phyloP scores from a whole-genome alignment of 2,888 invertebrate genomes.

The Athalia rosae region DNA sequence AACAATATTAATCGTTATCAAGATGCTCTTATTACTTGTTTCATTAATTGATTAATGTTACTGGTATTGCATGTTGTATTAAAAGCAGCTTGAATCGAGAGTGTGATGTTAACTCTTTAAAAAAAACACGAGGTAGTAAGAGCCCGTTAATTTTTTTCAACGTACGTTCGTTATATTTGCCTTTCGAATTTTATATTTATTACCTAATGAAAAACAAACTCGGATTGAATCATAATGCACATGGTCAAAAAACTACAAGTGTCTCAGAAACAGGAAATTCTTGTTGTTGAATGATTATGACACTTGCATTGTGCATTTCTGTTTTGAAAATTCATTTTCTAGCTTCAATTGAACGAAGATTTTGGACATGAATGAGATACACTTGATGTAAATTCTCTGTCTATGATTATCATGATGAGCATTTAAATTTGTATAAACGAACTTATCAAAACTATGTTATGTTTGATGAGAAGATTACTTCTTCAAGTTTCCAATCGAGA shows the following conservation, averaged over 20 bases:
- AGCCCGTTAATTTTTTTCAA: constrained; percentile 13
- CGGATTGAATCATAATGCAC: background rate
- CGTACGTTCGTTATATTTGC: background rate
- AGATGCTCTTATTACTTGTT: constrained; percentile 1
- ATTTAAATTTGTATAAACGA: constrained; percentile 29
- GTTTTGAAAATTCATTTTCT: background rate
- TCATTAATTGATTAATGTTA: background rate
- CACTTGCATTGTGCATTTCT: background rate
- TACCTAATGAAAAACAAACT: background rate
- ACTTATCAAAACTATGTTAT: constrained; percentile 11
- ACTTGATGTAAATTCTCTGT: background rate
- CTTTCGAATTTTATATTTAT: constrained; percentile 1
- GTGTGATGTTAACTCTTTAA: background rate
- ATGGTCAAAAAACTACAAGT: background rate
- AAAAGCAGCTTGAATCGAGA: constrained; percentile 18
- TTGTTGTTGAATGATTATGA: background rate
- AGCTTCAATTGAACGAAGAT: background rate
- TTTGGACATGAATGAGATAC: too few species aligned
- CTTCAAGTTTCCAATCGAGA: constrained; percentile 36
- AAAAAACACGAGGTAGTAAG: background rate
- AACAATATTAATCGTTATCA: constrained; percentile 50
- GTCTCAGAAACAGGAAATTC: background rate
- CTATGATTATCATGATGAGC: background rate
- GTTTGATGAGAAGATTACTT: constrained; percentile 20
- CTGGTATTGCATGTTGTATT: background rate